These are phyloP conservation scores for Festucalex cinctus DNA, from an alignment of 2,113 vertebrate genomes.

Conservation along the genomic window DNA sequence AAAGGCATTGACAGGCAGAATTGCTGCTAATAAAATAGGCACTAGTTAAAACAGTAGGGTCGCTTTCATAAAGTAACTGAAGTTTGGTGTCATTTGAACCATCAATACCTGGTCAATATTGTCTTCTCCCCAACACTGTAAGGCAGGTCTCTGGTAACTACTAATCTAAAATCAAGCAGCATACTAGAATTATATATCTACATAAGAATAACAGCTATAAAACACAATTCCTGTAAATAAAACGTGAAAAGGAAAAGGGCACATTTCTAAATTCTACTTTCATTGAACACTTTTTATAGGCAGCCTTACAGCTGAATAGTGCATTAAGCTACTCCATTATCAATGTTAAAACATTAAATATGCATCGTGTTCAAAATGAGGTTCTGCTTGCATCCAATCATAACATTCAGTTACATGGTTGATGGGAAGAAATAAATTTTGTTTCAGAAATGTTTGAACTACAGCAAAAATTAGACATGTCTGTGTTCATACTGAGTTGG, in stretches of 20 bases:
- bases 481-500: constrained; percentile 25
- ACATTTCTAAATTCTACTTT: constrained; percentile 39
- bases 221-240: neutral
- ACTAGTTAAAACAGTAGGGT: constrained; percentile 6
- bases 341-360: constrained; percentile 11
- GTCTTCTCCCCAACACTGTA: constrained; percentile 51
- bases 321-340: constrained; percentile 25
- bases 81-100: neutral
- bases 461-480: constrained; percentile 9
- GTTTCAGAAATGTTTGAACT: constrained; percentile 17
- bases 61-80: constrained; percentile 13
- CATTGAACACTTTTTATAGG: constrained; percentile 34
- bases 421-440: constrained; percentile 26
- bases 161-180: constrained; percentile 25
- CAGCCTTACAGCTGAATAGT: constrained; percentile 18
- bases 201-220: neutral
- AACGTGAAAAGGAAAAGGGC: constrained; percentile 49
- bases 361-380: neutral
- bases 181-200: constrained; percentile 6
- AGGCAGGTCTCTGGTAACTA: constrained; percentile 60
- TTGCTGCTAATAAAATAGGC: constrained; percentile 21
- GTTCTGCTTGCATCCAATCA: neutral
- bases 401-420: constrained; percentile 21
- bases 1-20: constrained; percentile 23
- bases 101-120: constrained; percentile 32